Percentiles rank a stretch among this genome's conserved stretches.
phyloP scores from a whole-genome alignment of 30 jellyfish, hydroid and myxozoan genomes.

The Aurelia coerulea region DNA sequence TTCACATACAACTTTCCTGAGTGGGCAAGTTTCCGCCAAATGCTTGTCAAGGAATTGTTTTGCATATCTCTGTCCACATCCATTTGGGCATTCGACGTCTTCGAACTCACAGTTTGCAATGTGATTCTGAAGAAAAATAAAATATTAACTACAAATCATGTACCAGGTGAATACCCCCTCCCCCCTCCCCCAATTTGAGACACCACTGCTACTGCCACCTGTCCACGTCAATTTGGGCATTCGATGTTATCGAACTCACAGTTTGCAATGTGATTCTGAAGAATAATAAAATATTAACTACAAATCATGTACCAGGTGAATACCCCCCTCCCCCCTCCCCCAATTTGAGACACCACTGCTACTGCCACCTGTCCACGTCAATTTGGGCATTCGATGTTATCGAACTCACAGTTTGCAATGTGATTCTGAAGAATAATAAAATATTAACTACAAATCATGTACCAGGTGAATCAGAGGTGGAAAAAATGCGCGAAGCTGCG shows the following conservation, averaged over 20 bases:
- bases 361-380: conserved; percentile 16
- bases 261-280: neutral
- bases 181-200: no score
- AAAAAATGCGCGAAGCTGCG: no score
- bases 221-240: conserved; percentile 26
- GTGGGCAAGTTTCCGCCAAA: conserved; percentile 33
- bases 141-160: no score
- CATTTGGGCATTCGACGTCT: conserved; percentile 39
- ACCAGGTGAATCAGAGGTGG: no score
- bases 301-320: no score
- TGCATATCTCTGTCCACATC: conserved; percentile 15
- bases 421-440: neutral
- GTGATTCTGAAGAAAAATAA: conserved; percentile 1
- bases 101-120: neutral
- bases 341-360: no score
- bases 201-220: neutral
- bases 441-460: no score
- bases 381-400: conserved; percentile 24
- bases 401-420: neutral
- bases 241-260: conserved; percentile 16
- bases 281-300: no score
- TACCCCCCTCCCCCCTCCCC: no score
- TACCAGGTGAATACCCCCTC: no score
- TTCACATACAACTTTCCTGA: conserved; percentile 26
- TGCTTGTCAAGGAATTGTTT: conserved; percentile 19